Base-by-base conservation (phyloP, 2,888 invertebrate genomes). In the Latheticus oryzae region DNA sequence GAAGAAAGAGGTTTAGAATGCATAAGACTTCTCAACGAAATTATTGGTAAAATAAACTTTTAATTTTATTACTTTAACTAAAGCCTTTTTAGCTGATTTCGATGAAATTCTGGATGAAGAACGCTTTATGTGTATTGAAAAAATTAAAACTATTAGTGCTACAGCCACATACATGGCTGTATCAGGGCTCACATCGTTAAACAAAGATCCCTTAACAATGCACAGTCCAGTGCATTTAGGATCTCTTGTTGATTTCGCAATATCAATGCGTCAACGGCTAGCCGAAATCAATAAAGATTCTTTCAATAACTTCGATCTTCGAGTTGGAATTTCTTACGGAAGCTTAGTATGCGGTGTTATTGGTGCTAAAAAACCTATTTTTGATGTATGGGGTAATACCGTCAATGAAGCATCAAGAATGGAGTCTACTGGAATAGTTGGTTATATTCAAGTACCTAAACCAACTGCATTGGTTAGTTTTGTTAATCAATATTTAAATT, bases 1-100 rank as follows among this genome's bases (percentile, higher is more conserved):
- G 97, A 98, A 79, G 94, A 97, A 82, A 96, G 96, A 76, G 98
- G 97, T 12, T 93, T 97, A 74, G 98, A 97, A 76, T 98, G 98
- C 81, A 94, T 98, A 74, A 84, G 98, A 53, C 86, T 98, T 65
- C 85, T 98, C 55, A 98, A 98, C 81, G 98, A 98, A 82, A 98
- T 98, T 72, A 97, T 98, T 73, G 95, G 96, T 89, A 28, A 9
- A n/a, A 17, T 9, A 11, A 5, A 12, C 28, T 28, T 8, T 12
- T 32, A 32, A 3, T 32, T 32, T 32, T 12, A 7, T 12, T 32
- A n/a, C 3, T 3, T 32, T 32, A 9, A 32, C 7, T 9, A 9
- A 2, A 9, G 8, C 19, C 9, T 1, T 26, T 80, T 24, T 79
- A 90, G 91, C 88, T 70, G 94, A 94, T 79, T 94, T 94, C 79